Base-by-base conservation (phyloP, 2,113 vertebrate genomes). In the Lampris incognitus region DNA sequence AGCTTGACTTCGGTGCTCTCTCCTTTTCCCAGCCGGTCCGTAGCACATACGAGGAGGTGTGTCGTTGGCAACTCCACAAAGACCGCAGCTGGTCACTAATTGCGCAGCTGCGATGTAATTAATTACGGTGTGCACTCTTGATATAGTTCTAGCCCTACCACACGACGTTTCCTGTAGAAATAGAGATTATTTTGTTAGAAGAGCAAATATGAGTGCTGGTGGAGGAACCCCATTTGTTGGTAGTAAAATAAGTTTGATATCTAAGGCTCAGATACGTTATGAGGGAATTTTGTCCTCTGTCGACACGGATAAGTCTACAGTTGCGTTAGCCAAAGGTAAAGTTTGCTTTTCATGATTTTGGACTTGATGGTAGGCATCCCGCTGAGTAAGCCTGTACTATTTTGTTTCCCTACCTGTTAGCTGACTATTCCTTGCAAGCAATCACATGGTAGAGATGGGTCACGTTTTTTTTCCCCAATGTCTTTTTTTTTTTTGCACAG, bases 301-400 rank as follows among this genome's bases (percentile, higher is more conserved):
- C 71, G 97, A 99, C 90, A 99, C 96, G 0, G 97, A 98, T 40
- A 96, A 97, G 90, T 99, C 98, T 56, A 99, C 97, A 0, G 96
- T 99, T 85, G 96, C 96, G 4, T 91, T 98, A 57, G 96, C 97
- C 41, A 97, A 96, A 92, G 97, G 97, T 97, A 83, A 24, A 41
- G 91, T 69, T 46, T 36, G 2, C 3, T 62, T 40, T 65, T 40
- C 37, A 39, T 49, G 42, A 4, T 11, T 46, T 44, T 8, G 6
- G 6, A 3, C 50, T 65, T 10, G 11, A 51, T 4, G 44, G 7
- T 24, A 24, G 24, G 24, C 24, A 24, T 24, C 24, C 24, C 24
- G 24, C 44, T 46, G 2, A 7, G 2, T 3, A 1, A 13, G 39
- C 41, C 44, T 38, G 0, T 0, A 0, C 4, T 51, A 44, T 8